These are phyloP conservation scores for Cyanocitta stelleri DNA, from an alignment of 2,113 vertebrate species.

Conservation along the genomic window DNA sequence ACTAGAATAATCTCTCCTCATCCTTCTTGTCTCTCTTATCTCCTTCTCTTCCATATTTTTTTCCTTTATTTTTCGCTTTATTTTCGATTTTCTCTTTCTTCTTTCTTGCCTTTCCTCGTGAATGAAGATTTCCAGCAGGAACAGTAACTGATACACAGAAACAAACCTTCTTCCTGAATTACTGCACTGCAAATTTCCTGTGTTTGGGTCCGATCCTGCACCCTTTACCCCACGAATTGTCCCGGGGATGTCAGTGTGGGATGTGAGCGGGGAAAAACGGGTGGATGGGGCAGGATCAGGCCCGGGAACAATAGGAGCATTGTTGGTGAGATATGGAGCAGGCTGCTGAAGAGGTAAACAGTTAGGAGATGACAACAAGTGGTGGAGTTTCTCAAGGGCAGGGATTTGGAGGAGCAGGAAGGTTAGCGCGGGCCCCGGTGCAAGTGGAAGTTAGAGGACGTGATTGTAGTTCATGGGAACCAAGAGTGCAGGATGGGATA, in stretches of 20 bases:
- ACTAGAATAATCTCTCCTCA: not conserved
- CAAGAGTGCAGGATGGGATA: constrained; percentile 97
- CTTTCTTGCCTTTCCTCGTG: not conserved
- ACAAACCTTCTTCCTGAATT: constrained; percentile 47
- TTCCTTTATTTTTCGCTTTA: not conserved
- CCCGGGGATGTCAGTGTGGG: not conserved
- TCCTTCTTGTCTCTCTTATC: not conserved
- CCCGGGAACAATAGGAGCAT: constrained; percentile 48
- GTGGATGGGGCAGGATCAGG: constrained; percentile 48
- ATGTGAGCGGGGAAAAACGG: not conserved
- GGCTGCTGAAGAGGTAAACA: constrained; percentile 67
- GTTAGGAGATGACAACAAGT: constrained; percentile 67
- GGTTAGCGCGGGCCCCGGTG: constrained; percentile 70
- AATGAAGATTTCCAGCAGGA: constrained; percentile 39
- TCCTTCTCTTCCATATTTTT: not conserved
- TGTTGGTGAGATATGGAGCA: constrained; percentile 40
- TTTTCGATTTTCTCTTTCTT: not conserved
- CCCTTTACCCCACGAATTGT: not conserved
- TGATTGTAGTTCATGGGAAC: constrained; percentile 98
- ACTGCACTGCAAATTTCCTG: constrained; percentile 16
- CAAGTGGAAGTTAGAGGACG: constrained; percentile 85
- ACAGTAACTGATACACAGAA: not conserved
- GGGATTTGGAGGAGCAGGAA: constrained; percentile 78
- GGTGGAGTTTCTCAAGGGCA: constrained; percentile 76
- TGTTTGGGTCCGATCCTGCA: constrained; percentile 22